Evolutionary conservation across 2,113 vertebrate genomes (phyloP).

Genomic region (Nothoprocta pentlandii): DNA sequence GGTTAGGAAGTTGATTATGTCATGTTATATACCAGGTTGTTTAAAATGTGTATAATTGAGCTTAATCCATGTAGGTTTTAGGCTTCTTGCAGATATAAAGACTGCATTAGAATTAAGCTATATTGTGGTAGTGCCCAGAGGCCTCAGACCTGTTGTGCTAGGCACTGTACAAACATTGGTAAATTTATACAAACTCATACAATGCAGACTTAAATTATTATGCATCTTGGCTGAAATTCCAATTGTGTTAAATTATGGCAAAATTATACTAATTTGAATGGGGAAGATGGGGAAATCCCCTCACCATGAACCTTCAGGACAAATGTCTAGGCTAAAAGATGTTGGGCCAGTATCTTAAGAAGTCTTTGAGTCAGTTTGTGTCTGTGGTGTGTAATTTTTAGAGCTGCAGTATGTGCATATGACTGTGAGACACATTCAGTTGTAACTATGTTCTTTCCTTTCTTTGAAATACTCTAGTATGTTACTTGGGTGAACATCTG

Average conservation of each 20-base stretch:
- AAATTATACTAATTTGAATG: slow-evolving; percentile 12
- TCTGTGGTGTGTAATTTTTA: background rate
- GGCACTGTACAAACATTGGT: background rate
- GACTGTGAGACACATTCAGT: background rate
- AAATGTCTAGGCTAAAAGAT: background rate
- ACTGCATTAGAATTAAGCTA: slow-evolving; percentile 54
- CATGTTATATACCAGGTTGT: slow-evolving; percentile 33
- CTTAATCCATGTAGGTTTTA: slow-evolving; percentile 50
- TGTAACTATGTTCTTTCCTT: background rate
- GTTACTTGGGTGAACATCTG: background rate
- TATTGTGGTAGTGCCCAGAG: slow-evolving; percentile 54
- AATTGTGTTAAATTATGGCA: background rate
- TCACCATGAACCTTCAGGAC: background rate
- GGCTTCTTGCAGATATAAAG: slow-evolving; percentile 35
- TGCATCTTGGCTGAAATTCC: slow-evolving; percentile 33
- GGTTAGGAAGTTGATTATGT: slow-evolving; percentile 57
- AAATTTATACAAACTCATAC: background rate
- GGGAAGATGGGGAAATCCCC: background rate
- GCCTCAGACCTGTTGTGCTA: slow-evolving; percentile 31
- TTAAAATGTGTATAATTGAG: slow-evolving; percentile 65
- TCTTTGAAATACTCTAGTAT: background rate
- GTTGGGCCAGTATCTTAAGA: background rate
- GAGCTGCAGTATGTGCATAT: background rate
- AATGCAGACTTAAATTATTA: slow-evolving; percentile 1
- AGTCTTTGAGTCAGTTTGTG: background rate